Percentiles rank a stretch among this genome's conserved stretches.
phyloP scores from a whole-genome alignment of 2,113 vertebrate species.

The Otus sunia region DNA sequence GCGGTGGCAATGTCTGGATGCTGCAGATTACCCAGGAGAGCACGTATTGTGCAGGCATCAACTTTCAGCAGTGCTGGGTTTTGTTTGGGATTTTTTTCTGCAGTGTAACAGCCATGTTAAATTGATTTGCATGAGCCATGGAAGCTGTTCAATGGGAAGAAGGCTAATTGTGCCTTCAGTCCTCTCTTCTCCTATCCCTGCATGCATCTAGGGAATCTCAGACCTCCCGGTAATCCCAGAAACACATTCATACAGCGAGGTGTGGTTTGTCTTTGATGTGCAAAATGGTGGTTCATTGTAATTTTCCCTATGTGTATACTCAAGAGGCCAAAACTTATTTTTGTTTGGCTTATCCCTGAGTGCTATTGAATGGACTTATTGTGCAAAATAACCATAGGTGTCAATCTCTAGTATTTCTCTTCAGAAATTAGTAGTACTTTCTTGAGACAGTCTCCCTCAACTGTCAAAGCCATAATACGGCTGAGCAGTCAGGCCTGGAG shows the following conservation, averaged over 20 bases:
- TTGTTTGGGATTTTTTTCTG: neutral
- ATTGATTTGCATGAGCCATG: neutral
- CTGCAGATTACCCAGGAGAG: constrained; percentile 2
- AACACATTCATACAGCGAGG: neutral
- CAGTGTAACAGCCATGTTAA: neutral
- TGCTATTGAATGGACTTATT: constrained; percentile 12
- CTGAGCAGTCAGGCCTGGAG: neutral
- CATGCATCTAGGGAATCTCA: neutral
- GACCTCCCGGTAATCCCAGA: neutral
- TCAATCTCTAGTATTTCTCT: constrained; percentile 47
- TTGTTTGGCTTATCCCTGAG: neutral
- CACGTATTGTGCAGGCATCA: neutral
- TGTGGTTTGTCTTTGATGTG: neutral
- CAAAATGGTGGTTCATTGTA: neutral
- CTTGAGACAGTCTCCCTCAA: constrained; percentile 37
- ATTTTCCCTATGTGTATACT: neutral
- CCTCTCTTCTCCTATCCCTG: neutral
- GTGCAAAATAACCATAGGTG: constrained; percentile 34
- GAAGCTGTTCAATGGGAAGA: constrained; percentile 3
- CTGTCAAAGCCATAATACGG: constrained; percentile 30
- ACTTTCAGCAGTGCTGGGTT: constrained; percentile 7
- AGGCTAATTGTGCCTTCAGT: neutral
- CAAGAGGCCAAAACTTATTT: constrained; percentile 24
- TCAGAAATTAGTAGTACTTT: constrained; percentile 56
- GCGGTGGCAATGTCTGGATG: neutral